phyloP scores from a whole-genome alignment of 2,113 vertebrate species.

The Anas platyrhynchos region DNA sequence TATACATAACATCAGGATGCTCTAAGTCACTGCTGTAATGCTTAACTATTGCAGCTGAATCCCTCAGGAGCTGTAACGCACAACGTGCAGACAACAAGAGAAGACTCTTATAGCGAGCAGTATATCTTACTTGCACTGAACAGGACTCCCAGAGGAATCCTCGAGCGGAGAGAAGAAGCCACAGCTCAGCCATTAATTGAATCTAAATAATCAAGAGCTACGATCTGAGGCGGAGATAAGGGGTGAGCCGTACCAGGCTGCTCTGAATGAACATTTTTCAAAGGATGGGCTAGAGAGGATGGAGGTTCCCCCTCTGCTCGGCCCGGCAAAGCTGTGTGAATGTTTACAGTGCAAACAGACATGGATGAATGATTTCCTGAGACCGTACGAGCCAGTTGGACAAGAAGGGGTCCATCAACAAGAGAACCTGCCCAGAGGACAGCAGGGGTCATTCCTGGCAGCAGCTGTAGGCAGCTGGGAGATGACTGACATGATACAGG shows the following conservation, averaged over 20 bases:
- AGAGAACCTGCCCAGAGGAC: not conserved
- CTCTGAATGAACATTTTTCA: not conserved
- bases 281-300: not conserved
- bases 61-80: not conserved
- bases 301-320: not conserved
- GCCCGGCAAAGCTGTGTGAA: not conserved
- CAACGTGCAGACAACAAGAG: not conserved
- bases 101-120: not conserved
- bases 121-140: not conserved
- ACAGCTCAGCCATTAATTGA: not conserved
- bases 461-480: not conserved
- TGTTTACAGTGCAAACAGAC: not conserved
- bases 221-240: not conserved
- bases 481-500: not conserved
- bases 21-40: not conserved
- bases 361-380: not conserved
- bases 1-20: not conserved
- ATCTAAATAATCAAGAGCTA: not conserved
- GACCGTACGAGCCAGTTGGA: not conserved
- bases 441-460: not conserved
- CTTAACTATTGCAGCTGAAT: not conserved
- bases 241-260: not conserved
- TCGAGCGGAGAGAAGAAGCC: not conserved
- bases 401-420: not conserved
- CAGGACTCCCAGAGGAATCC: not conserved